Evolutionary conservation across 2,888 invertebrate genomes (phyloP).

Genomic region (Apamea anceps): DNA sequence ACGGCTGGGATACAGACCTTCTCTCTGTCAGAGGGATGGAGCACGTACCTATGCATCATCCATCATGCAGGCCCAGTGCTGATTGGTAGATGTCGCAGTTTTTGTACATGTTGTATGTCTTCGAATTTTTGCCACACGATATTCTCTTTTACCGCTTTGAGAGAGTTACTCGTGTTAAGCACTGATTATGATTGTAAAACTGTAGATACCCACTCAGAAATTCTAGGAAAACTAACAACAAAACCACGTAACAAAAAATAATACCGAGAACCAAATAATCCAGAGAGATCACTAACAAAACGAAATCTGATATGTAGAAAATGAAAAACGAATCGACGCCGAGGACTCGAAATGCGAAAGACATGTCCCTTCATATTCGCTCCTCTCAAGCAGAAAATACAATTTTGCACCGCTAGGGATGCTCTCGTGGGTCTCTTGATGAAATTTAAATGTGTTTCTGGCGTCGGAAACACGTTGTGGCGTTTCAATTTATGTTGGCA

Average conservation of each 20-base stretch:
- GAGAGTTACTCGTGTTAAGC: too few relatives aligned
- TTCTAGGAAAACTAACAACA: background rate
- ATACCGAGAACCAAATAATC: constrained; percentile 27
- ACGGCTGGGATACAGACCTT: background rate
- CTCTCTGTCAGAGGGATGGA: background rate
- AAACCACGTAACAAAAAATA: background rate
- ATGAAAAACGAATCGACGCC: constrained; percentile 64
- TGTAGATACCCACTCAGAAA: background rate
- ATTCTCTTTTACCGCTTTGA: background rate
- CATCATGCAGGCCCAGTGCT: background rate
- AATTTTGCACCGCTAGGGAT: constrained; percentile 75
- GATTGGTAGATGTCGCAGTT: background rate
- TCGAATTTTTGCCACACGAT: background rate
- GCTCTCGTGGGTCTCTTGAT: constrained; percentile 74
- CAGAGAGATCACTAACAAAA: constrained; percentile 60
- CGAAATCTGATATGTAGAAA: constrained; percentile 67
- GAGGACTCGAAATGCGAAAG: constrained; percentile 63
- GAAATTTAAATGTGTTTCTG: constrained; percentile 79
- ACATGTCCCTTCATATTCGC: constrained; percentile 72
- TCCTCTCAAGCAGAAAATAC: constrained; percentile 78
- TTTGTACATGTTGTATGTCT: background rate
- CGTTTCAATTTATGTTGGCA: constrained; percentile 78
- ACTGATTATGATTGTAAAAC: background rate
- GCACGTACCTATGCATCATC: background rate
- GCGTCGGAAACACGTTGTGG: constrained; percentile 73